These are phyloP conservation scores for Bombyx huttoni DNA, from an alignment of 2,888 invertebrate species.

Conservation along the genomic window DNA sequence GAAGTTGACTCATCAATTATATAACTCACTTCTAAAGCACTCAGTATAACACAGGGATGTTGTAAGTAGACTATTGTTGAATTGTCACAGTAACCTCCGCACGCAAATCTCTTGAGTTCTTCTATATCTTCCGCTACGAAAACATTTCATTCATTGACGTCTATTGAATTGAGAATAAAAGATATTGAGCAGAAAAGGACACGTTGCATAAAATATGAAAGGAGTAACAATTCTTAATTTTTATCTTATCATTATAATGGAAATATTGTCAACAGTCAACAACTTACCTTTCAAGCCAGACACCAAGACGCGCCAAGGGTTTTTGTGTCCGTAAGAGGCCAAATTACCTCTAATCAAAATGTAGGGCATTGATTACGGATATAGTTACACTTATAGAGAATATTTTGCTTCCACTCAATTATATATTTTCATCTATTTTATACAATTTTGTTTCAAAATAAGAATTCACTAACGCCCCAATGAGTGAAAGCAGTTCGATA, in stretches of 20 bases:
- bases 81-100: slow-evolving; percentile 87
- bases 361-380: slow-evolving; percentile 84
- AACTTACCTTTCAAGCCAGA: slow-evolving; percentile 85
- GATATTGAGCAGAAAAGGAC: no score
- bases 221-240: slow-evolving; percentile 9
- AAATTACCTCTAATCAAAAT: slow-evolving; percentile 91
- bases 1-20: neutral
- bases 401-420: neutral
- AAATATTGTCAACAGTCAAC: slow-evolving; percentile 12
- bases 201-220: neutral
- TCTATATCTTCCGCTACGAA: slow-evolving; percentile 82
- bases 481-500: no score
- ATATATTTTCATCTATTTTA: neutral
- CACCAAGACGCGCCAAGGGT: slow-evolving; percentile 90
- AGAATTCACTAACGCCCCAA: no score
- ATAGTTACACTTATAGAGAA: neutral
- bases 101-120: slow-evolving; percentile 85
- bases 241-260: slow-evolving; percentile 17
- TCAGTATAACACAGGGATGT: slow-evolving; percentile 89
- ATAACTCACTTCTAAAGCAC: slow-evolving; percentile 80
- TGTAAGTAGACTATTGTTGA: slow-evolving; percentile 89
- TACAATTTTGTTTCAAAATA: neutral
- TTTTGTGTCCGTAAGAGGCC: slow-evolving; percentile 88
- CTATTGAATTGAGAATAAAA: neutral
- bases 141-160: neutral